Conservation (phyloP, 2,888 invertebrate species). For the Erebia ligea region DNA sequence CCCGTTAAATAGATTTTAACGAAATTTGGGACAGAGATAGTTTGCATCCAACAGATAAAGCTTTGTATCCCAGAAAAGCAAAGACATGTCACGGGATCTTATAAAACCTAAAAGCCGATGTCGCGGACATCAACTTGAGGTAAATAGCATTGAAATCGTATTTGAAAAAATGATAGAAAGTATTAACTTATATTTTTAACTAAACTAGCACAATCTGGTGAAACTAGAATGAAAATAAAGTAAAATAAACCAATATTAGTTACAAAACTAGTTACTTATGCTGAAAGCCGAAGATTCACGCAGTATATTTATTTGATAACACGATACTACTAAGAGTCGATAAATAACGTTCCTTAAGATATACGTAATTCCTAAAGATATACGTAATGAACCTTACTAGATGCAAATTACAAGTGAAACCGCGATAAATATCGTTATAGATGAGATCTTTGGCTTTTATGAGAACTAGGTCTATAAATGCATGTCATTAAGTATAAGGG, state of each 20-base stretch:
- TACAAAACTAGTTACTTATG: neutral
- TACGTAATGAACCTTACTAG: slow-evolving; percentile 41
- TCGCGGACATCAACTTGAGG: no score
- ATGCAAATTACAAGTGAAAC: slow-evolving; percentile 57
- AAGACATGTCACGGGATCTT: no score
- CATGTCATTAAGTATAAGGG: slow-evolving; percentile 18
- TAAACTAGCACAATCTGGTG: neutral
- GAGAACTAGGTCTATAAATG: slow-evolving; percentile 27
- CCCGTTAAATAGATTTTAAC: no score
- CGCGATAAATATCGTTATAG: slow-evolving; percentile 39
- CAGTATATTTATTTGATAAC: neutral
- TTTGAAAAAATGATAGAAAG: no score
- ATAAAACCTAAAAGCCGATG: no score
- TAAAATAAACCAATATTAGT: neutral
- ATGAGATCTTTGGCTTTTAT: slow-evolving; percentile 31
- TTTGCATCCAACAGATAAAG: no score
- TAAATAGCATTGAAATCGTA: no score
- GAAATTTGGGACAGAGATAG: no score
- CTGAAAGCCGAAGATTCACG: neutral
- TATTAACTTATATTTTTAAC: no score
- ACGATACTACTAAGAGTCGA: slow-evolving; percentile 27
- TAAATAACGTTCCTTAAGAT: slow-evolving; percentile 29
- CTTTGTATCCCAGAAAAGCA: no score
- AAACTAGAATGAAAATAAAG: neutral
- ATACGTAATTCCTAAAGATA: slow-evolving; percentile 30